These are phyloP conservation scores for Synaphobranchus kaupii DNA, from an alignment of 2,797 vertebrate genomes.

Conservation along the genomic window DNA sequence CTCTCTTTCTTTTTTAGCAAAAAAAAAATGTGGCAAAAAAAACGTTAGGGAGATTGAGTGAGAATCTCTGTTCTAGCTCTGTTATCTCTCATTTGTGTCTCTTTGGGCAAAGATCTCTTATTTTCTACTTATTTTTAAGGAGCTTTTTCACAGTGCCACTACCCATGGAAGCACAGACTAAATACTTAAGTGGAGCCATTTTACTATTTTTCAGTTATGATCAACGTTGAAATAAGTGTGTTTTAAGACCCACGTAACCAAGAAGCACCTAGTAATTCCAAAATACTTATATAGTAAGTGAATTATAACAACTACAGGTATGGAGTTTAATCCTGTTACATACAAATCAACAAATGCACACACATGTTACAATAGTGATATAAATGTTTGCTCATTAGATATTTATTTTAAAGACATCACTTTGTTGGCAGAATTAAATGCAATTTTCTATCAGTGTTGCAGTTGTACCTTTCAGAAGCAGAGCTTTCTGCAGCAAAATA, in stretches of 20 bases:
- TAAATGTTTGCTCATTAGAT: background rate
- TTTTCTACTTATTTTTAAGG: slow-evolving; percentile 21
- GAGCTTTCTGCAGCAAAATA: background rate
- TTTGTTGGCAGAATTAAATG: background rate
- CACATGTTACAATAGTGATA: background rate
- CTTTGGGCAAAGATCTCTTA: slow-evolving; percentile 15
- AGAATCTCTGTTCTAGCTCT: slow-evolving; percentile 59
- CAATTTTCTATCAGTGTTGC: background rate
- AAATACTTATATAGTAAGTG: background rate
- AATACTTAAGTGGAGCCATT: background rate
- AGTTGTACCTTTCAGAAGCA: background rate
- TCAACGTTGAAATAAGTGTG: background rate
- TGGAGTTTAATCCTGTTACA: background rate
- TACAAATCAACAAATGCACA: background rate
- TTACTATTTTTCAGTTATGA: background rate
- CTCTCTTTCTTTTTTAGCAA: slow-evolving; percentile 37
- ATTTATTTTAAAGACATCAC: slow-evolving; percentile 6
- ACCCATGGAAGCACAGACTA: background rate
- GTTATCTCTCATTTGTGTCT: slow-evolving; percentile 34
- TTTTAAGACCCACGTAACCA: background rate
- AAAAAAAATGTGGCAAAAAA: slow-evolving; percentile 70
- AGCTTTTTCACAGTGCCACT: background rate
- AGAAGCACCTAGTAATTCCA: background rate
- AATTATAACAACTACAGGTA: background rate
- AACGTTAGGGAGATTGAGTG: slow-evolving; percentile 62